Conservation (phyloP, 2,797 vertebrate species). For the Amazonetta brasiliensis region DNA sequence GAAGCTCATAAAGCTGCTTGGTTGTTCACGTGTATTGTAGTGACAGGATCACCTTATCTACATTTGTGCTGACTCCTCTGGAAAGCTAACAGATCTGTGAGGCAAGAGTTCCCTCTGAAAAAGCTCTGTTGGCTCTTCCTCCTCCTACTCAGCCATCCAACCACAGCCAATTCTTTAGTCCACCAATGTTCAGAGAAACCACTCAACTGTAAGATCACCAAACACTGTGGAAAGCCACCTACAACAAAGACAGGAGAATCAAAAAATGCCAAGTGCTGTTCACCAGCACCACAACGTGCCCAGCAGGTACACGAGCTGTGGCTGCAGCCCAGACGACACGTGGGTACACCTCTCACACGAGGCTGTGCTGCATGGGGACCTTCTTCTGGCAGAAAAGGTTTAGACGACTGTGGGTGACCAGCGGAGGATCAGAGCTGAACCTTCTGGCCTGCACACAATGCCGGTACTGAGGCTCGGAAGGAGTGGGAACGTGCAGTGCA, state of each 20-base stretch:
- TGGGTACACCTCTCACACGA: neutral
- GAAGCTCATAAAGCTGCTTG: neutral
- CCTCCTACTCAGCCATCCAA: neutral
- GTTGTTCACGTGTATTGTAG: fast-evolving
- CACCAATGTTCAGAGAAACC: neutral
- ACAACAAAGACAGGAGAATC: neutral
- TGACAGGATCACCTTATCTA: neutral
- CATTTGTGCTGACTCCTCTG: neutral
- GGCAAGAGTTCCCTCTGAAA: neutral
- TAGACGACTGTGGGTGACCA: neutral
- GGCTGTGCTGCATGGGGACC: fast-evolving
- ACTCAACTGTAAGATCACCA: neutral
- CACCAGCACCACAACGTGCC: neutral
- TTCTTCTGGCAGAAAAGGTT: neutral
- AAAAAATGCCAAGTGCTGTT: neutral
- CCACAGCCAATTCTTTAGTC: fast-evolving
- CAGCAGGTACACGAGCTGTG: neutral
- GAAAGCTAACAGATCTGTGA: neutral
- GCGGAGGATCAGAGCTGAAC: neutral
- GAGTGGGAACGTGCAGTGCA: neutral
- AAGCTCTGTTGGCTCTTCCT: neutral
- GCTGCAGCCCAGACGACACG: neutral
- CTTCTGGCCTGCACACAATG: neutral
- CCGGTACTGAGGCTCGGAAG: neutral
- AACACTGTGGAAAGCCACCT: neutral